These are phyloP conservation scores for Drosophila albomicans DNA, from an alignment of 1,140 invertebrate species.

Conservation along the genomic window DNA sequence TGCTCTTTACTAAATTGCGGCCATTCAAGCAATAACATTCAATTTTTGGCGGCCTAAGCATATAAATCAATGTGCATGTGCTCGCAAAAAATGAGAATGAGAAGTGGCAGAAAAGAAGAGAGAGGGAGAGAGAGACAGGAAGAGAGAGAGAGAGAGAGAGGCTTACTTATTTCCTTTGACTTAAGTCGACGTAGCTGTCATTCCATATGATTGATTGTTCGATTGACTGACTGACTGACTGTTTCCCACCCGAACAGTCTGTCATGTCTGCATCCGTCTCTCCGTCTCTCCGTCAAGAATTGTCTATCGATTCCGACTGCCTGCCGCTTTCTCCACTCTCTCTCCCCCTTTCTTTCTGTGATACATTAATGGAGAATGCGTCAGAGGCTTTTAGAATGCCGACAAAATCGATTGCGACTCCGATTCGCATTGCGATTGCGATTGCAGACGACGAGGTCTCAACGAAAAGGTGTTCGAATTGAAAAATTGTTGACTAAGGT, in stretches of 20 bases:
- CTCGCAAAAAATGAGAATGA: conserved; percentile 7
- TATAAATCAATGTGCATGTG: conserved; percentile 74
- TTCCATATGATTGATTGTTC: conserved; percentile 78
- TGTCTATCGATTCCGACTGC: neutral
- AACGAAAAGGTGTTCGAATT: neutral
- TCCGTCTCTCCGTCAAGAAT: conserved; percentile 25
- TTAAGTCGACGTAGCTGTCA: conserved; percentile 76
- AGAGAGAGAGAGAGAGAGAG: neutral
- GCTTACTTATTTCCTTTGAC: conserved; percentile 58
- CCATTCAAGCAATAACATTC: conserved; percentile 81
- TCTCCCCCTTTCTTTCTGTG: neutral
- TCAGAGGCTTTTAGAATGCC: conserved; percentile 1
- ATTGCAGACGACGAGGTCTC: neutral
- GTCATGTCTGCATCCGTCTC: neutral
- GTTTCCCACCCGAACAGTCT: conserved; percentile 14
- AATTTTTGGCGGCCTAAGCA: conserved; percentile 75
- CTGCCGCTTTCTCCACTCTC: neutral
- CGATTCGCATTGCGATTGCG: neutral
- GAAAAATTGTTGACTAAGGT: conserved; percentile 33
- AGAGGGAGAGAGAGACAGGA: neutral
- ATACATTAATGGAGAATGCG: conserved; percentile 31
- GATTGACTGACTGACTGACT: conserved; percentile 68
- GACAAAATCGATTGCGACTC: conserved; percentile 2
- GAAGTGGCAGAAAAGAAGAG: neutral
- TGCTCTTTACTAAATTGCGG: conserved; percentile 80